Conservation (phyloP, 2,113 vertebrate genomes). For the Dolichotis patagonum region DNA sequence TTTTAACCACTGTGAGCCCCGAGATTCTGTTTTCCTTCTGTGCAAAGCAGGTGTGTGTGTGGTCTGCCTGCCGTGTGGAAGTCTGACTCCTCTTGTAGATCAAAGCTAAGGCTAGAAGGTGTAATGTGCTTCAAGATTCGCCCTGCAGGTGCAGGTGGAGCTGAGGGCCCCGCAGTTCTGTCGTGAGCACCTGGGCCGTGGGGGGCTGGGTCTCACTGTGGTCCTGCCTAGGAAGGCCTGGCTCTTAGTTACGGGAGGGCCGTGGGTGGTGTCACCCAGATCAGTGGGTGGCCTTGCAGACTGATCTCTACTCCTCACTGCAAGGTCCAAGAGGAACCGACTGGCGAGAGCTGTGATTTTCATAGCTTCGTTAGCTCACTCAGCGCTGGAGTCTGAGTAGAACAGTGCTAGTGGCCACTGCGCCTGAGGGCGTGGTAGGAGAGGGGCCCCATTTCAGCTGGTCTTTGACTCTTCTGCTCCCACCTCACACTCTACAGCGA, state of each 20-base stretch:
- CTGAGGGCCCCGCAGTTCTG: background rate
- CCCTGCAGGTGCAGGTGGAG: background rate
- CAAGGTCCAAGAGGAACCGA: constrained; percentile 70
- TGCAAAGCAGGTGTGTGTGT: no score
- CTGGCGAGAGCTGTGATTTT: constrained; percentile 69
- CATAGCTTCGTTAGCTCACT: constrained; percentile 74
- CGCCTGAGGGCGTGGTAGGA: constrained; percentile 3
- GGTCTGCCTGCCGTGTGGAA: fast-evolving
- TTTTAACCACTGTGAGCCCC: background rate
- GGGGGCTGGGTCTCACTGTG: constrained; percentile 46
- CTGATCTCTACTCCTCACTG: constrained; percentile 71
- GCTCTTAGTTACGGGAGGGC: constrained; percentile 64
- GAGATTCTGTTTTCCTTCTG: background rate
- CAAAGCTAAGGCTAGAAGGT: no score
- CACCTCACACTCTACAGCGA: background rate
- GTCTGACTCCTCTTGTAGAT: fast-evolving
- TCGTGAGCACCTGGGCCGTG: fast-evolving
- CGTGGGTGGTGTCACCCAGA: constrained; percentile 68
- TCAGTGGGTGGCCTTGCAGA: constrained; percentile 72
- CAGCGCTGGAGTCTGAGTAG: background rate
- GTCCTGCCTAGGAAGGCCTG: constrained; percentile 64
- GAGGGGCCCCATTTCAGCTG: background rate
- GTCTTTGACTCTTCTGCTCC: constrained; percentile 53
- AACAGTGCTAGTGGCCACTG: constrained; percentile 41
- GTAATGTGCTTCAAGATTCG: fast-evolving